A percentile compares a stretch with the other conserved stretches of the same genome.
Conservation (phyloP, 2,113 vertebrate species). For the Natator depressus region DNA sequence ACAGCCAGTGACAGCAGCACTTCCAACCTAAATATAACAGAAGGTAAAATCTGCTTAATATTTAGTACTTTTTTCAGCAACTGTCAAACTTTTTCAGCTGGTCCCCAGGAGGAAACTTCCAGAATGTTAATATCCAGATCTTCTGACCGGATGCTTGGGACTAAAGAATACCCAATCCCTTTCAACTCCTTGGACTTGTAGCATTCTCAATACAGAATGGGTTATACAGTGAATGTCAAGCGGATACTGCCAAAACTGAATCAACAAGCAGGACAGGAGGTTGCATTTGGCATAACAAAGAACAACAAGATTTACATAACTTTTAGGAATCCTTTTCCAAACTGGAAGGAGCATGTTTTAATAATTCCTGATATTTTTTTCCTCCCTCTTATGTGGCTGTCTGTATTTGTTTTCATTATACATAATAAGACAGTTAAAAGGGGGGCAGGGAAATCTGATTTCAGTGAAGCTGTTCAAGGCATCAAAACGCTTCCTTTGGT, state of each 20-base stretch:
- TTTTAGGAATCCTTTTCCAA: conserved; percentile 29
- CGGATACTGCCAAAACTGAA: conserved; percentile 8
- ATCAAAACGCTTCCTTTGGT: neutral
- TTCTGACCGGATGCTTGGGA: neutral
- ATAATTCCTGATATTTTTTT: neutral
- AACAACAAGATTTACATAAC: neutral
- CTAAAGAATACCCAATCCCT: neutral
- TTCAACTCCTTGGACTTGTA: neutral
- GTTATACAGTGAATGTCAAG: neutral
- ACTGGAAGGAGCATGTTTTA: conserved; percentile 14
- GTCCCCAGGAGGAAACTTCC: neutral
- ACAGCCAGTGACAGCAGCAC: neutral
- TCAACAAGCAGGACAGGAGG: conserved; percentile 19
- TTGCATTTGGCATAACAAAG: neutral
- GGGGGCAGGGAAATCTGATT: neutral
- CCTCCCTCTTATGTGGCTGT: too few species aligned
- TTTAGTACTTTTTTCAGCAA: neutral
- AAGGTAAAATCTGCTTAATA: neutral
- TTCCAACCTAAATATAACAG: neutral
- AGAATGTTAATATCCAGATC: neutral
- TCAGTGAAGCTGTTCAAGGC: neutral
- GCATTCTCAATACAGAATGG: conserved; percentile 18
- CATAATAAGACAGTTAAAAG: neutral
- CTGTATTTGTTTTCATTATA: neutral
- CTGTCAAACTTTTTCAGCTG: neutral